Conservation (phyloP, 2,797 vertebrate genomes). For the Sylvia borin region DNA sequence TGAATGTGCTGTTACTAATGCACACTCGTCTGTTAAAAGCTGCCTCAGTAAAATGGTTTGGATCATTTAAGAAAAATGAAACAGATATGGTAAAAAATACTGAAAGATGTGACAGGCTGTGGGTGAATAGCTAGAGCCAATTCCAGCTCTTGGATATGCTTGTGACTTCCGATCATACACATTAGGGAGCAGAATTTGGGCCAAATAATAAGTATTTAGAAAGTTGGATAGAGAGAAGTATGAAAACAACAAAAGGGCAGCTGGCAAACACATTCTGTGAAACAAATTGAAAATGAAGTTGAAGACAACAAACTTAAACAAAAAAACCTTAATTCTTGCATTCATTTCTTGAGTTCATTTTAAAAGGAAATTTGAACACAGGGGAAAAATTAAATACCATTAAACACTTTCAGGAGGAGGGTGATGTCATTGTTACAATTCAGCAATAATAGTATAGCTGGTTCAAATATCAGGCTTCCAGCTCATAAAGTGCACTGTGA, state of each 20-base stretch:
- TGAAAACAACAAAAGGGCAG: slow-evolving; percentile 16
- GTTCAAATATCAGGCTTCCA: not conserved
- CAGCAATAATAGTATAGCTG: not conserved
- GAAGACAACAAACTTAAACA: not conserved
- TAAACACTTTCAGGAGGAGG: not conserved
- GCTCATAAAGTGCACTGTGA: not conserved
- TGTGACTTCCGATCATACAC: not conserved
- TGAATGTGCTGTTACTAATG: not conserved
- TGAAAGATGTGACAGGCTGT: not conserved
- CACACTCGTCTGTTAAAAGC: not conserved
- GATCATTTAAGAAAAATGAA: not conserved
- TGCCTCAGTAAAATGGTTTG: not conserved
- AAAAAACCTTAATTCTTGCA: not conserved
- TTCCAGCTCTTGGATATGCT: not conserved
- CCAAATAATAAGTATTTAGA: slow-evolving; percentile 1
- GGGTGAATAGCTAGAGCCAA: not conserved
- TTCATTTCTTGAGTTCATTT: not conserved
- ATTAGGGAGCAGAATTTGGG: not conserved
- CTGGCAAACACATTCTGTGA: slow-evolving; percentile 1
- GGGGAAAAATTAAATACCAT: not conserved
- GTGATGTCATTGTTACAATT: not conserved
- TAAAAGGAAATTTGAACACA: not conserved
- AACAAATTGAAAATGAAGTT: not conserved
- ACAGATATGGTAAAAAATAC: not conserved
- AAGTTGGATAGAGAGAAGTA: not conserved